Conservation (phyloP, 2,888 invertebrate species). For the Yponomeuta malinellus region DNA sequence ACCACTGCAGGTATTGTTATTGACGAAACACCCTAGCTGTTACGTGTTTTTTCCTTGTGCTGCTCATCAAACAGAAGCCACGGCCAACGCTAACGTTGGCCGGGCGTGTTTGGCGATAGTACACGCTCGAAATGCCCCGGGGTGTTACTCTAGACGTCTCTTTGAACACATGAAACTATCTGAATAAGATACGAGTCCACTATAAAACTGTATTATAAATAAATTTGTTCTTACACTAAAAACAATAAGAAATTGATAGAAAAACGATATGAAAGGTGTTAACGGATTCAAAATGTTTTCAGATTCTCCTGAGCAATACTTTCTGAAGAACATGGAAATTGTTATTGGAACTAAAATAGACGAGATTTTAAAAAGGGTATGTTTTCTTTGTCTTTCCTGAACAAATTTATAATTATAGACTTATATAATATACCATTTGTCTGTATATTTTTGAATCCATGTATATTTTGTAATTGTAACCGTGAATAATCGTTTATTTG, state of each 20-base stretch:
- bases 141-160: not conserved
- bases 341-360: conserved; percentile 27
- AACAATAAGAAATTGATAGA: not conserved
- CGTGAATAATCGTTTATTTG: too few relatives aligned
- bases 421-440: too few relatives aligned
- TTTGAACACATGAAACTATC: not conserved
- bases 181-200: not conserved
- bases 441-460: too few relatives aligned
- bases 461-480: too few relatives aligned
- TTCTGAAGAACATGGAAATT: conserved; percentile 30
- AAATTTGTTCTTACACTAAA: not conserved
- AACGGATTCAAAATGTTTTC: conserved; percentile 16
- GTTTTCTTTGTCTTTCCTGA: too few relatives aligned
- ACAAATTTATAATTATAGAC: too few relatives aligned
- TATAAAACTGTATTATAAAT: not conserved
- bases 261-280: not conserved
- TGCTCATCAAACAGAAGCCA: not conserved
- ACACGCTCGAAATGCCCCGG: not conserved
- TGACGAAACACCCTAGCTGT: not conserved
- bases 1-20: not conserved
- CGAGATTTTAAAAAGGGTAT: conserved; percentile 37
- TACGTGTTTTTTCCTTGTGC: not conserved
- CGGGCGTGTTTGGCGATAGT: not conserved
- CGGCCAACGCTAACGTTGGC: not conserved
- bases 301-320: conserved; percentile 32